Conservation (phyloP, 2,888 invertebrate species). For the Octonoba sinensis region DNA sequence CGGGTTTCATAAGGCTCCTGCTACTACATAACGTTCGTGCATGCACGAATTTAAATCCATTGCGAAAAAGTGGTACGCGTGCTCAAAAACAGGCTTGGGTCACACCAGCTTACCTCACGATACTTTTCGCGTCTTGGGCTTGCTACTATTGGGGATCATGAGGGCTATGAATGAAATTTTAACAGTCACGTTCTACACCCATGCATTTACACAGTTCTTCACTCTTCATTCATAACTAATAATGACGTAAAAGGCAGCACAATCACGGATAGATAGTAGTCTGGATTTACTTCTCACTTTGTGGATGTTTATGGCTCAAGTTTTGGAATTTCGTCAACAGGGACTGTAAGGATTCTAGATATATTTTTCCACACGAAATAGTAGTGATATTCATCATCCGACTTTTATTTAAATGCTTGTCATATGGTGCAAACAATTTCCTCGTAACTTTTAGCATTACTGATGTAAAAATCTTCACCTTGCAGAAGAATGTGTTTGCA, state of each 20-base stretch:
- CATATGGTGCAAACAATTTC: no score
- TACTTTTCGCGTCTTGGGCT: constrained; percentile 49
- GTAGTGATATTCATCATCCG: no score
- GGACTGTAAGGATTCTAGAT: no score
- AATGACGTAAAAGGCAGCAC: constrained; percentile 11
- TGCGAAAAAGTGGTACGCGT: constrained; percentile 47
- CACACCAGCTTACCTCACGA: constrained; percentile 49
- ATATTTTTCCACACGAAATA: no score
- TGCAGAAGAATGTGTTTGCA: no score
- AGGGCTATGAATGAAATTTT: constrained; percentile 59
- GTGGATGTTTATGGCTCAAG: no score
- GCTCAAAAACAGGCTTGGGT: constrained; percentile 55
- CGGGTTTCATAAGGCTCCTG: constrained; percentile 38
- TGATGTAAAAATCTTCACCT: no score
- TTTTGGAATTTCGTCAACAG: no score
- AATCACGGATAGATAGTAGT: no score
- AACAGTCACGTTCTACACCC: constrained; percentile 51
- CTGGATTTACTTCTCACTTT: no score
- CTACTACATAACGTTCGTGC: constrained; percentile 39
- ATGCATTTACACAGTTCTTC: constrained; percentile 19
- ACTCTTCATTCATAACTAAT: constrained; percentile 10
- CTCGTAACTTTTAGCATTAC: no score
- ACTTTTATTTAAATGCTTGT: no score
- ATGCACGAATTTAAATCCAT: constrained; percentile 41
- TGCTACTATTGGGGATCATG: constrained; percentile 44